Evolutionary conservation across 1,140 invertebrate genomes (phyloP), one percentile per base, ranked within the genome.

Genomic region (Centruroides sculpturatus): DNA sequence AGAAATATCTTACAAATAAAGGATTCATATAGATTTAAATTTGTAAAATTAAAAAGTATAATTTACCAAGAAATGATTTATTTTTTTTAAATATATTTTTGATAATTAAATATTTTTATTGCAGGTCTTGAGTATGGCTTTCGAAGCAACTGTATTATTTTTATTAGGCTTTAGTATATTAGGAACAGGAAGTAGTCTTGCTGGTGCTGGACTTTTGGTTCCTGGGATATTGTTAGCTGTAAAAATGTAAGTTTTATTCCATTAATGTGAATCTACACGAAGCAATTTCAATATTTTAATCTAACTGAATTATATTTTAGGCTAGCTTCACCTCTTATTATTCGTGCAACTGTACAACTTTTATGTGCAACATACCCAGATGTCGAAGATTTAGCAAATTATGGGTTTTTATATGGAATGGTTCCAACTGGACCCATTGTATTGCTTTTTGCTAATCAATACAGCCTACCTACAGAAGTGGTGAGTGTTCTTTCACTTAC

Each of bases 351-450:
- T 34, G 84, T 93, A 0, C 23, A 72, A 89, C 35, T 76, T 85
- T 48, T 64, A 3, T 66, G 62, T 35, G 35, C 48, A 7, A 13
- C 35, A 12, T 51, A 57, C 3, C 12, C 55, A 1, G 62, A 64
- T 35, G 50, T 60, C 9, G 56, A 64, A 46, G 59, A 64, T 35
- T 51, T 66, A 34, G 89, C 88, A 66, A 94, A 89, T 56, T 97
- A 89, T 74, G 92, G 87, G 0, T 98, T 97, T 77, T 78, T 98
- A 0, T 98, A 98, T 74, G 93, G 94, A 56, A 96, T 91, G 3
- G 89, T 97, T 72, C 94, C 93, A 1, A 85, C 92, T 36, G 92
- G 92, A 36, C 93, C 94, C 0, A 90, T 89, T 50, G 86, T 94
- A 3, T 95, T 96, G 74, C 87, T 98, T 6, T 94, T 94, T 74